Evolutionary conservation across 2,797 vertebrate species (phyloP).

Genomic region (Coilia nasus): DNA sequence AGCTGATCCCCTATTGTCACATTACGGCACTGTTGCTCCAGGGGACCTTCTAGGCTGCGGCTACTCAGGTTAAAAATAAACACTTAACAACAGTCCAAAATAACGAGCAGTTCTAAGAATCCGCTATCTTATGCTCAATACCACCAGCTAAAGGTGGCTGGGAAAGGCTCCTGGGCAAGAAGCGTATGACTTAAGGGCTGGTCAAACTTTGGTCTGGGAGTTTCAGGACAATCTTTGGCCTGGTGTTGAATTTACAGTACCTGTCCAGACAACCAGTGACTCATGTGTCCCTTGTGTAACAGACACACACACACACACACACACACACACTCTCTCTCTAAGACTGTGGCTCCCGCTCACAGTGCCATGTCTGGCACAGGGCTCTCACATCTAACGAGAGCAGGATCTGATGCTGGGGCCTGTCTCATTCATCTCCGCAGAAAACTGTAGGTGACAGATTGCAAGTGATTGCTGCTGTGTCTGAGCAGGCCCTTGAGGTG

Average conservation of each 20-base stretch:
- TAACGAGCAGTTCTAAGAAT: no score
- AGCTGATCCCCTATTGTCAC: not conserved
- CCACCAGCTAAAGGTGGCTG: not conserved
- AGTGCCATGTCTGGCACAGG: not conserved
- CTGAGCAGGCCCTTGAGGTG: slow-evolving; percentile 1
- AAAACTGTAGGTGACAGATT: not conserved
- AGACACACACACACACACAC: not conserved
- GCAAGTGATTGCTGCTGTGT: not conserved
- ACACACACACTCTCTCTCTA: no score
- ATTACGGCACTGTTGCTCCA: not conserved
- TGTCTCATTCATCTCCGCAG: not conserved
- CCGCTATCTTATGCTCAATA: no score
- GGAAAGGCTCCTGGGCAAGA: not conserved
- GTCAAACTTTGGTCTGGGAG: not conserved
- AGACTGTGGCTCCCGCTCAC: not conserved
- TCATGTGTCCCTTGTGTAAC: not conserved
- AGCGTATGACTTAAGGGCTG: not conserved
- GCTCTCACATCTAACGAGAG: not conserved
- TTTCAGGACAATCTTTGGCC: not conserved
- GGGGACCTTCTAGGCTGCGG: not conserved
- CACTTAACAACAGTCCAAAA: no score
- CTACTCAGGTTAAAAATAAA: not conserved
- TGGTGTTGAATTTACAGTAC: not conserved
- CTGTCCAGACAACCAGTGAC: not conserved
- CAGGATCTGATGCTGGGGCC: not conserved